A percentile compares a stretch with the other conserved stretches of the same genome.
Evolutionary conservation across 2,113 vertebrate genomes (phyloP).

Genomic region (Charina bottae): DNA sequence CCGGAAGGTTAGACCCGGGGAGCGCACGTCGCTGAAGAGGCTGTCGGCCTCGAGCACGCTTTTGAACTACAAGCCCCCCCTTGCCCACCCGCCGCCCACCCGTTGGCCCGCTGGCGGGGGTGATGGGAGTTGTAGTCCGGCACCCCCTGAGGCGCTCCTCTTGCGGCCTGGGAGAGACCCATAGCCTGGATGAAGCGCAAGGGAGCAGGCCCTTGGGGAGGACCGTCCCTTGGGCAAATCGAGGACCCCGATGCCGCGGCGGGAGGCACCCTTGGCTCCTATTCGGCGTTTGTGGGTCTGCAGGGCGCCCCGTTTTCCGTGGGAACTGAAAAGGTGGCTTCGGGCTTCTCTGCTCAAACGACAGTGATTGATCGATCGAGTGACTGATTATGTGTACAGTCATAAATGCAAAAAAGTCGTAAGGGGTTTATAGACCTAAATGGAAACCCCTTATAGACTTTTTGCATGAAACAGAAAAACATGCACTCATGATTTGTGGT

Average conservation of each 20-base stretch:
- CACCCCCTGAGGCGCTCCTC: not conserved
- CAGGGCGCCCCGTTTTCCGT: not conserved
- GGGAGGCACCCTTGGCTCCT: not conserved
- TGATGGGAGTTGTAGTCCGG: not conserved
- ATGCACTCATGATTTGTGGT: no score
- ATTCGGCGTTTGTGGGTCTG: not conserved
- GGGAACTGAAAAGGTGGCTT: not conserved
- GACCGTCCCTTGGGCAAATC: not conserved
- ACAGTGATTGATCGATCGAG: no score
- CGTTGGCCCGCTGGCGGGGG: not conserved
- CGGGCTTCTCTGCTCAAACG: not conserved
- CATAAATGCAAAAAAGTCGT: no score
- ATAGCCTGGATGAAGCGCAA: not conserved
- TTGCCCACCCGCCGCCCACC: not conserved
- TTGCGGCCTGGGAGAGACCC: not conserved
- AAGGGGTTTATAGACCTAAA: no score
- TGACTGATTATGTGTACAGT: no score
- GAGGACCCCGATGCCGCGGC: not conserved
- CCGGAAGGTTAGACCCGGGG: conserved; percentile 39
- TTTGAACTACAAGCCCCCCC: not conserved
- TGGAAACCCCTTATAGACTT: no score
- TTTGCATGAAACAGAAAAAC: no score
- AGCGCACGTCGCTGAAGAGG: not conserved
- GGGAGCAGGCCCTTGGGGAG: not conserved
- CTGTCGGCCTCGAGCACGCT: not conserved